phyloP scores from a whole-genome alignment of 2,888 invertebrate genomes.

The Diaphora mendica region DNA sequence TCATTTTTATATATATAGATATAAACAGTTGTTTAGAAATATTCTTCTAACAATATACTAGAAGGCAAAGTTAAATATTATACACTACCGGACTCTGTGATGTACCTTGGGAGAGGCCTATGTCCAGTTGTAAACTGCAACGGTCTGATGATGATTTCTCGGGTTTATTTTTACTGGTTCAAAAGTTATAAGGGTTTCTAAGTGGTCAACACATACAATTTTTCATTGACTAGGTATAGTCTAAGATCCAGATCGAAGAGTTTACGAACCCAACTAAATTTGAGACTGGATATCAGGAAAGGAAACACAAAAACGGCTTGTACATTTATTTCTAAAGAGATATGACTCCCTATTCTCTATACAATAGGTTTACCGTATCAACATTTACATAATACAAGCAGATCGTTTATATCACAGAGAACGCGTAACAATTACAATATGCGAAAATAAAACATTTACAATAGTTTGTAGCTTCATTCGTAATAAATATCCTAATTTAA shows the following conservation, averaged over 20 bases:
- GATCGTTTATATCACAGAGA: conserved; percentile 82
- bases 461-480: conserved; percentile 38
- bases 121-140: too few relatives aligned
- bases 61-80: not conserved
- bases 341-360: conserved; percentile 65
- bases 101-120: too few relatives aligned
- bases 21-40: not conserved
- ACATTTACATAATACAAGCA: conserved; percentile 76
- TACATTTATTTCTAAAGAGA: conserved; percentile 75
- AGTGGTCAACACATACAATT: too few relatives aligned
- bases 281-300: conserved; percentile 12
- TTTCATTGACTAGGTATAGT: too few relatives aligned
- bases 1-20: too few relatives aligned
- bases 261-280: not conserved
- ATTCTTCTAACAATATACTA: not conserved
- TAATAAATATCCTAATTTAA: conserved; percentile 11
- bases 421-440: conserved; percentile 79
- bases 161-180: too few relatives aligned
- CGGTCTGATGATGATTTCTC: too few relatives aligned
- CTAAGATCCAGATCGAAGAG: too few relatives aligned
- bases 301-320: conserved; percentile 58
- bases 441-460: conserved; percentile 62
- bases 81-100: not conserved
- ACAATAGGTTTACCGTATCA: conserved; percentile 48
- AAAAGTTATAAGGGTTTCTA: too few relatives aligned